These are phyloP conservation scores for Drosophila ustulata DNA, from an alignment of 2,888 invertebrate species.

Conservation along the genomic window DNA sequence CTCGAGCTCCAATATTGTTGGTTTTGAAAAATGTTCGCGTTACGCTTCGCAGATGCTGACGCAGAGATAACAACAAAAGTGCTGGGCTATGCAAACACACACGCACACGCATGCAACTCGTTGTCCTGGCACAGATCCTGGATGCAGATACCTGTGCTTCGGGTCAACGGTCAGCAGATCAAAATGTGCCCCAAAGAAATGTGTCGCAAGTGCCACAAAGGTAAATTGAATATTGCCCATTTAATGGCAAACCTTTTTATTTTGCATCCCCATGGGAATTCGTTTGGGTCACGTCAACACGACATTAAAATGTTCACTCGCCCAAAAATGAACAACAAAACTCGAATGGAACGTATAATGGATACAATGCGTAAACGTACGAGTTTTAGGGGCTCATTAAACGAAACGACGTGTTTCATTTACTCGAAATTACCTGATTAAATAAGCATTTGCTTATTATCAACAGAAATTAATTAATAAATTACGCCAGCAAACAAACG, in stretches of 20 bases:
- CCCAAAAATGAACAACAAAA: slow-evolving; percentile 18
- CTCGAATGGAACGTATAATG: slow-evolving; percentile 25
- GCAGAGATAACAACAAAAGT: slow-evolving; percentile 70
- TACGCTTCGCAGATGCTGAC: slow-evolving; percentile 73
- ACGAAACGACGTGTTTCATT: slow-evolving; percentile 15
- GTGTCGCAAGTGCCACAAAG: slow-evolving; percentile 42
- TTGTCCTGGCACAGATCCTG: slow-evolving; percentile 29
- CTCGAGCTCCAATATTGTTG: slow-evolving; percentile 38
- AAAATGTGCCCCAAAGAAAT: slow-evolving; percentile 17
- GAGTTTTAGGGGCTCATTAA: slow-evolving; percentile 26
- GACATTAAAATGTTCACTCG: slow-evolving; percentile 34
- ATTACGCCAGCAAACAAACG: neutral
- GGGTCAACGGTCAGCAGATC: slow-evolving; percentile 32
- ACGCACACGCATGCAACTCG: slow-evolving; percentile 38
- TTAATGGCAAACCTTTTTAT: slow-evolving; percentile 41
- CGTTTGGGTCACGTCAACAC: slow-evolving; percentile 21
- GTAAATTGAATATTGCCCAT: slow-evolving; percentile 55
- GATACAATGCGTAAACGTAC: neutral
- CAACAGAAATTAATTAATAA: neutral
- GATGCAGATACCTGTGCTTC: slow-evolving; percentile 27
- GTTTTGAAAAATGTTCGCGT: slow-evolving; percentile 61
- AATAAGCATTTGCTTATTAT: neutral
- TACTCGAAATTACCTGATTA: neutral
- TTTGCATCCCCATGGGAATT: slow-evolving; percentile 34
- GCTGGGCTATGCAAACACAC: slow-evolving; percentile 49